Evolutionary conservation across 64 coral and sea anemone species (phyloP).

Genomic region (Montipora efflorescens): DNA sequence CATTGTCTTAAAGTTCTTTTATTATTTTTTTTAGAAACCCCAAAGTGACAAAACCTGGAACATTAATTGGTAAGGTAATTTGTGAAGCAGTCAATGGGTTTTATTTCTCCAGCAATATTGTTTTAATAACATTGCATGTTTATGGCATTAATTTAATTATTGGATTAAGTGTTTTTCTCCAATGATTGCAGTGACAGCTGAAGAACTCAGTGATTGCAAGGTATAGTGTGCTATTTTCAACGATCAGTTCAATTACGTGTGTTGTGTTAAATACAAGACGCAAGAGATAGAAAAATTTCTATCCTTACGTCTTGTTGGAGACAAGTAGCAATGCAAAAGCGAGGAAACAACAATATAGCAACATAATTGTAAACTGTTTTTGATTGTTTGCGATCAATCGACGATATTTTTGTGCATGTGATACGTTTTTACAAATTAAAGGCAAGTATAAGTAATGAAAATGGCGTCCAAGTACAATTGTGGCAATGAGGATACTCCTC

Average conservation of each 20-base stretch:
- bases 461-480: too few relatives aligned
- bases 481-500: too few relatives aligned
- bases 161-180: background rate
- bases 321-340: too few relatives aligned
- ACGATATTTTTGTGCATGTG: too few relatives aligned
- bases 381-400: too few relatives aligned
- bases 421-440: too few relatives aligned
- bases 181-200: conserved; percentile 76
- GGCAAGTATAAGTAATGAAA: too few relatives aligned
- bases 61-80: conserved; percentile 71
- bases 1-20: background rate
- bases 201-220: conserved; percentile 85
- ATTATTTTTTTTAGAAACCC: conserved; percentile 77
- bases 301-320: too few relatives aligned
- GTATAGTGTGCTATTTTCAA: conserved; percentile 11
- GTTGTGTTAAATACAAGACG: background rate
- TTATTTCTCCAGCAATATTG: too few relatives aligned
- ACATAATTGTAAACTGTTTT: too few relatives aligned
- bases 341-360: too few relatives aligned
- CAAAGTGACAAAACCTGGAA: conserved; percentile 71
- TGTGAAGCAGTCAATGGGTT: background rate
- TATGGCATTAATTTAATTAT: background rate
- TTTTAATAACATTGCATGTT: background rate
- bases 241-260: background rate
- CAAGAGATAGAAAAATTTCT: too few relatives aligned